These are phyloP conservation scores for Chiroxiphia lanceolata DNA, from an alignment of 2,797 vertebrate genomes.

Conservation along the genomic window DNA sequence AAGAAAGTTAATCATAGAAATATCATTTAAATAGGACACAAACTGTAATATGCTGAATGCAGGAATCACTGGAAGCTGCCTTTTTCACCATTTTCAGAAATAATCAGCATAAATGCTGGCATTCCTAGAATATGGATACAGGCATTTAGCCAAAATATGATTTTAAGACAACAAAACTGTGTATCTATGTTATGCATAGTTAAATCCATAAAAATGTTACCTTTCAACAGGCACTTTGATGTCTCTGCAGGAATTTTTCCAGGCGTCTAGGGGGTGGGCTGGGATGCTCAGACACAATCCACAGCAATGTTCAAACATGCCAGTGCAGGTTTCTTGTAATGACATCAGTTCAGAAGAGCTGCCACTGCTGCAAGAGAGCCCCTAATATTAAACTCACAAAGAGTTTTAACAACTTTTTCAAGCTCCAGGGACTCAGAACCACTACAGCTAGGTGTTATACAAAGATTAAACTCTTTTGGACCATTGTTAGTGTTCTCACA, in stretches of 20 bases:
- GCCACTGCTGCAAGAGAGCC: not conserved
- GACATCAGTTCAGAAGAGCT: not conserved
- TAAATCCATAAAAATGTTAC: not conserved
- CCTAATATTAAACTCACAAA: not conserved
- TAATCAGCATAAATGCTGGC: not conserved
- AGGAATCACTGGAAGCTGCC: not conserved
- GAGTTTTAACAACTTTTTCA: not conserved
- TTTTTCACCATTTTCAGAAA: not conserved
- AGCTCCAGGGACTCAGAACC: not conserved
- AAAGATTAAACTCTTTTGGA: slow-evolving; percentile 2
- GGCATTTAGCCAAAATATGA: not conserved
- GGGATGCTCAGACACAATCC: not conserved
- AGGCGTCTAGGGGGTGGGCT: not conserved
- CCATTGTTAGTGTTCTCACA: not conserved
- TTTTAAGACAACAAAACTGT: not conserved
- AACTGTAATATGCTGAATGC: not conserved
- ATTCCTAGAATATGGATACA: not conserved
- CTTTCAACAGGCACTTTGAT: not conserved
- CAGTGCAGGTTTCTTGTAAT: not conserved
- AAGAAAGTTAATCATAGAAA: slow-evolving; percentile 6
- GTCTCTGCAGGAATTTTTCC: not conserved
- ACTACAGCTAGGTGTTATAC: not conserved
- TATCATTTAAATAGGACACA: not conserved
- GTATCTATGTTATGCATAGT: not conserved
- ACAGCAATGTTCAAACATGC: not conserved